Conservation (phyloP, 2,113 vertebrate species). For the Aleadryas rufinucha region DNA sequence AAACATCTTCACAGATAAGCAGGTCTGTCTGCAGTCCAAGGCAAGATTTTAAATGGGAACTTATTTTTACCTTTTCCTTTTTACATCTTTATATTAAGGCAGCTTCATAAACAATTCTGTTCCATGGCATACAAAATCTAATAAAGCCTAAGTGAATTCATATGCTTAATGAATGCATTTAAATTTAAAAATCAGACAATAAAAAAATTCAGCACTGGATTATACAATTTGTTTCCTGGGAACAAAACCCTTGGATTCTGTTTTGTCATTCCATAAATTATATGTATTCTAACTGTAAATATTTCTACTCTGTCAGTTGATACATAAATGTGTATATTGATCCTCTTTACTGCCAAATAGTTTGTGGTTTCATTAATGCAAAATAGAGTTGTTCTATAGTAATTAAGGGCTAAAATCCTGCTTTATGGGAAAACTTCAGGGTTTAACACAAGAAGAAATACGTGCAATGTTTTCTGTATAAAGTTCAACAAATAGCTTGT, state of each 20-base stretch:
- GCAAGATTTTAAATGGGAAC: background rate
- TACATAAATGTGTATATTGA: background rate
- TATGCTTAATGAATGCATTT: background rate
- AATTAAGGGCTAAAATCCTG: background rate
- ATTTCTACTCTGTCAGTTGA: background rate
- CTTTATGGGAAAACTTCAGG: background rate
- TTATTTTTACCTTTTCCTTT: background rate
- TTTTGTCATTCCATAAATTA: background rate
- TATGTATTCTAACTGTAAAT: background rate
- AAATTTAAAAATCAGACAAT: background rate
- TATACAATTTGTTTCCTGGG: background rate
- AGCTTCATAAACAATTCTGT: background rate
- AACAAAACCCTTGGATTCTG: background rate
- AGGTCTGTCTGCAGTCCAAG: background rate
- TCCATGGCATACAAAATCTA: background rate
- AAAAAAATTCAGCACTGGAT: background rate
- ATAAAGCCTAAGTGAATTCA: background rate
- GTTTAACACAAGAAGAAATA: background rate
- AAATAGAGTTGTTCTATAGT: background rate
- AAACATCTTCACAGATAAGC: background rate
- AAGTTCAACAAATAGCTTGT: background rate
- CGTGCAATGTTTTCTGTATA: background rate
- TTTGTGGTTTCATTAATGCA: background rate
- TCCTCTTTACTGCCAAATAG: background rate
- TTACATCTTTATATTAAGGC: background rate